Conservation (phyloP, 2,113 vertebrate genomes). For the Pseudorectes ferrugineus region DNA sequence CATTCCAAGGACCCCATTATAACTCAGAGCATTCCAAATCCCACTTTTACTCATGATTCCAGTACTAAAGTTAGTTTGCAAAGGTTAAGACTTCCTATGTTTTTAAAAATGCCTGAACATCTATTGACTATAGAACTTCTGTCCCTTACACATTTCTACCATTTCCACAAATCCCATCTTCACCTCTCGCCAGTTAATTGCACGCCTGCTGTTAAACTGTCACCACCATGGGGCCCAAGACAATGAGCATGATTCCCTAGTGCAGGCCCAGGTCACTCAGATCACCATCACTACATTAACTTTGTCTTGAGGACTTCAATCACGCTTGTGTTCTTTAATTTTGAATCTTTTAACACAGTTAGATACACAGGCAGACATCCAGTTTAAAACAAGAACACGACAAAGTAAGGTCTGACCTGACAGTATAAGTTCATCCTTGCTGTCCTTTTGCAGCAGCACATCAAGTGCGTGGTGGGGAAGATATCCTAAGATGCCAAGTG, state of each 20-base stretch:
- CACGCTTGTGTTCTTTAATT: neutral
- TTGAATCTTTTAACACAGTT: neutral
- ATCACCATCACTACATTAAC: neutral
- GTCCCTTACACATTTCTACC: neutral
- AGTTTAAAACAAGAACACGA: neutral
- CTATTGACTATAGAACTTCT: neutral
- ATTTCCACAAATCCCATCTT: neutral
- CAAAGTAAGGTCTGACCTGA: conserved; percentile 63
- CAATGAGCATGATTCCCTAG: neutral
- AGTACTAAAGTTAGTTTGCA: neutral
- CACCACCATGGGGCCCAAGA: neutral
- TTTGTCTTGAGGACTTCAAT: neutral
- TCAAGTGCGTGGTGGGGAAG: conserved; percentile 75
- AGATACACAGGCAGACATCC: neutral
- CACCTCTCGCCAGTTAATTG: neutral
- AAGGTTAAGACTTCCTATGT: neutral
- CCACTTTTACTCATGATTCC: neutral
- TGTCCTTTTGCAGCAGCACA: conserved; percentile 74
- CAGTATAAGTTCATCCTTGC: conserved; percentile 56
- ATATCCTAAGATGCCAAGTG: conserved; percentile 79
- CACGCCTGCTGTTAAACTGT: neutral
- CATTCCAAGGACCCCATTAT: neutral
- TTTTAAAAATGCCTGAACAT: neutral
- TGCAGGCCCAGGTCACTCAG: neutral
- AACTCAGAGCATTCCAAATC: neutral